Conservation (phyloP, 92 coral and sea anemone genomes). For the Umimayanthus kanabou region DNA sequence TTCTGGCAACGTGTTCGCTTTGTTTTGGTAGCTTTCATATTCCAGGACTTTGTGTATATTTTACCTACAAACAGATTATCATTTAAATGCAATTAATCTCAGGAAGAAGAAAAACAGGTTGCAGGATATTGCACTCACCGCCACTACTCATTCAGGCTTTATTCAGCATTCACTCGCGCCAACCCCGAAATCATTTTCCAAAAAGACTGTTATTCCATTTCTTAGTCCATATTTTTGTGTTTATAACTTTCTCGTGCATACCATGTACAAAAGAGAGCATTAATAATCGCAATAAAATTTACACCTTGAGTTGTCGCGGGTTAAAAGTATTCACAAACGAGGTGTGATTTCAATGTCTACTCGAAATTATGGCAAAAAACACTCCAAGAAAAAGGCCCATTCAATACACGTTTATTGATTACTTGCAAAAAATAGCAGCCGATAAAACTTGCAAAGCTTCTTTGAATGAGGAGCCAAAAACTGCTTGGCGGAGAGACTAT, state of each 20-base stretch:
- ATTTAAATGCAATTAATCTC: slow-evolving; percentile 77
- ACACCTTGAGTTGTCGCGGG: slow-evolving; percentile 14
- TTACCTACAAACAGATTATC: slow-evolving; percentile 75
- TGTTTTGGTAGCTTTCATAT: slow-evolving; percentile 69
- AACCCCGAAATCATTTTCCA: background rate
- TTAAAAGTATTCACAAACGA: slow-evolving; percentile 42
- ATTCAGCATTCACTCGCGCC: background rate
- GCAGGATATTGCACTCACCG: slow-evolving; percentile 29
- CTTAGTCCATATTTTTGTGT: background rate
- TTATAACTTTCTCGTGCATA: background rate
- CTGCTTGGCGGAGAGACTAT: background rate
- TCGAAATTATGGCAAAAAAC: background rate
- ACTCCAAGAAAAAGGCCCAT: background rate
- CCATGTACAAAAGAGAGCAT: background rate
- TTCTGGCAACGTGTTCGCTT: slow-evolving; percentile 76
- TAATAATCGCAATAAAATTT: background rate
- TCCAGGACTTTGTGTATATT: slow-evolving; percentile 61
- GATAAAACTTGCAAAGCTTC: background rate
- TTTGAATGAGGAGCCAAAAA: background rate
- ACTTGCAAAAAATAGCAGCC: background rate
- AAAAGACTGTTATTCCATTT: background rate
- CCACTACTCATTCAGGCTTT: background rate
- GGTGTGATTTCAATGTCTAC: slow-evolving; percentile 13
- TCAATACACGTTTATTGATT: background rate
- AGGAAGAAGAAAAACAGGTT: slow-evolving; percentile 31